phyloP scores from a whole-genome alignment of 1,140 invertebrate species.

The Metaphire vulgaris region DNA sequence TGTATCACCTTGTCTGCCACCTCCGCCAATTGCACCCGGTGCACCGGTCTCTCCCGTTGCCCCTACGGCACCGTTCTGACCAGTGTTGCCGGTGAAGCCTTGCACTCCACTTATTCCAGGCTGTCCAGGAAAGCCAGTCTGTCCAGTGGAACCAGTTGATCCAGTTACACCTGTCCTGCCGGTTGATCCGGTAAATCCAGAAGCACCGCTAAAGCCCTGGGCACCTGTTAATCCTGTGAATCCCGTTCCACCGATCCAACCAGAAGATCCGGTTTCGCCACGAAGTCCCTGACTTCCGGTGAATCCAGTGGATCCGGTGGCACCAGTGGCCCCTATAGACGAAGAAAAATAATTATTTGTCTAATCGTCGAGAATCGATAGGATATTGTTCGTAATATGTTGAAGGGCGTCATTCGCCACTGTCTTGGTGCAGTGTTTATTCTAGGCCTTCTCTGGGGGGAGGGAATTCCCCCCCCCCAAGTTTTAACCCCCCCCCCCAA shows the following conservation, averaged over 20 bases:
- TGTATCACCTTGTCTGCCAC: neutral
- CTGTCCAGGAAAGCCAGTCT: neutral
- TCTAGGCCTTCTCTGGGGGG: too few species aligned
- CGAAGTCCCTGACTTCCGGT: neutral
- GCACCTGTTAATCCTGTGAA: neutral
- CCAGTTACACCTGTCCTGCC: slow-evolving; percentile 4
- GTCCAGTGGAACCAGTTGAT: slow-evolving; percentile 8
- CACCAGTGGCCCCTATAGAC: neutral
- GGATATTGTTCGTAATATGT: too few species aligned
- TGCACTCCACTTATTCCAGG: neutral
- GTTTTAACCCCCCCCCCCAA: too few species aligned
- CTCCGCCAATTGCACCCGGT: too few species aligned
- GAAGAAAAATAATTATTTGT: too few species aligned
- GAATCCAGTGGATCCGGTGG: neutral
- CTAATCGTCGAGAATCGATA: too few species aligned
- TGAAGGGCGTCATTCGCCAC: too few species aligned
- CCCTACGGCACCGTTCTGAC: neutral
- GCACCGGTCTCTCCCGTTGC: neutral
- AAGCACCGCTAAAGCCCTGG: neutral
- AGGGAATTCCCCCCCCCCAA: too few species aligned
- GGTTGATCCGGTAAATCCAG: slow-evolving; percentile 7
- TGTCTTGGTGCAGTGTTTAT: too few species aligned
- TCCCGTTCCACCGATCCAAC: neutral
- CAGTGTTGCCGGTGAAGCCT: slow-evolving; percentile 1
- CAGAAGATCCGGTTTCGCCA: slow-evolving; percentile 5